These are phyloP conservation scores for Phrynocephalus guinanensis DNA, from an alignment of 2,797 vertebrate genomes.

Conservation along the genomic window DNA sequence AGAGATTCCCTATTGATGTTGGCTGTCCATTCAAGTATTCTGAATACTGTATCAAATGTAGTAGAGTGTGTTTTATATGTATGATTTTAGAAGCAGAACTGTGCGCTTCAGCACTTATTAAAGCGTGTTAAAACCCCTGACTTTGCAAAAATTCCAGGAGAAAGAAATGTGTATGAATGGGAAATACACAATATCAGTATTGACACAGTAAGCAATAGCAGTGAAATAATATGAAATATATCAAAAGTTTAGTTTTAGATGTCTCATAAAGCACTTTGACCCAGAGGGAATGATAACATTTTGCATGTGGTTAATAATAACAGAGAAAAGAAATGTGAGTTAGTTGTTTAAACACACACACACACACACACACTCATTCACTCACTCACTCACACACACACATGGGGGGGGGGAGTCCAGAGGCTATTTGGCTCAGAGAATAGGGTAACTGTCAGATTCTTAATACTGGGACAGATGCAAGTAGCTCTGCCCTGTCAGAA, in stretches of 20 bases:
- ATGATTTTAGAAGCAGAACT: neutral
- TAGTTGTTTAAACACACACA: slow-evolving; percentile 18
- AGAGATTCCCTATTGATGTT: neutral
- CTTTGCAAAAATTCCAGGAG: neutral
- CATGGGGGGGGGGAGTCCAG: neutral
- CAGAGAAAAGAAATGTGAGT: neutral
- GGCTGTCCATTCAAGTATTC: neutral
- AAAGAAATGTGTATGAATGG: neutral
- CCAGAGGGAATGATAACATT: slow-evolving; percentile 2
- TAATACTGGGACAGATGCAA: slow-evolving; percentile 62
- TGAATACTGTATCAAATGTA: neutral
- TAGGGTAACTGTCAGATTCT: neutral
- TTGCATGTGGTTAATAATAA: neutral
- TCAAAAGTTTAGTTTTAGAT: neutral
- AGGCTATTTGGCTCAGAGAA: slow-evolving; percentile 49
- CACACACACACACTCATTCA: neutral
- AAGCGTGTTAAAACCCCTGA: neutral
- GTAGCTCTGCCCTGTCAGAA: slow-evolving; percentile 37
- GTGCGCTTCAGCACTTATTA: slow-evolving; percentile 1
- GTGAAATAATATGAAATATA: neutral
- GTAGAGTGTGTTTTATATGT: neutral
- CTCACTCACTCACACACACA: too few relatives aligned
- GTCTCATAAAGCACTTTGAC: neutral
- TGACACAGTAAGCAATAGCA: neutral
- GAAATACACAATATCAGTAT: neutral